Conservation (phyloP, 2,797 vertebrate genomes). For the Microctenopoma lineatum region DNA sequence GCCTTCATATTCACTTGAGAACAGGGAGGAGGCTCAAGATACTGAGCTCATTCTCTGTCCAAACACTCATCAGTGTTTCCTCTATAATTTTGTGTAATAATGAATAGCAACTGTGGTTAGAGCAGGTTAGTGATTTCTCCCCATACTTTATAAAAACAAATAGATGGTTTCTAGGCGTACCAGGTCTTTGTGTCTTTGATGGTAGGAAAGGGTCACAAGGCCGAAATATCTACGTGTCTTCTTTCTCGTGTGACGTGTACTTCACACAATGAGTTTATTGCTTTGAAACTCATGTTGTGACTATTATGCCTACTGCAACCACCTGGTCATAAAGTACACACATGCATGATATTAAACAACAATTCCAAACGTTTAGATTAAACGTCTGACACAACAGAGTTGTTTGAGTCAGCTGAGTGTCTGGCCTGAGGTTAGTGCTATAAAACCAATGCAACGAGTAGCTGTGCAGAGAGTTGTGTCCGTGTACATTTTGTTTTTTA, state of each 20-base stretch:
- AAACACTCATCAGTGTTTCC: constrained; percentile 40
- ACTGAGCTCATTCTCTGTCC: constrained; percentile 29
- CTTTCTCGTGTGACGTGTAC: constrained; percentile 4
- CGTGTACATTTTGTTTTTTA: constrained; percentile 14
- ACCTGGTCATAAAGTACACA: constrained; percentile 14
- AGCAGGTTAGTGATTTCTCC: constrained; percentile 34
- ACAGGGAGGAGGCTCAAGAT: not conserved
- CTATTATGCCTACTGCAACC: constrained; percentile 19
- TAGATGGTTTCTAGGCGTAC: constrained; percentile 57
- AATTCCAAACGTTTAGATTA: not conserved
- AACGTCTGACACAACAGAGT: not conserved
- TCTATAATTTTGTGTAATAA: constrained; percentile 39
- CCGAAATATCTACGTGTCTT: constrained; percentile 36
- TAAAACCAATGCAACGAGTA: not conserved
- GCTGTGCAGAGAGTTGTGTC: not conserved
- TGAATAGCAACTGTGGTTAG: constrained; percentile 12
- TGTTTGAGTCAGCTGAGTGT: not conserved
- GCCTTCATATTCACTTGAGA: constrained; percentile 35
- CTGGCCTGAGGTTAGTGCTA: not conserved
- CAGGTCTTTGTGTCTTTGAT: constrained; percentile 36
- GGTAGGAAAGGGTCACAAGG: constrained; percentile 23
- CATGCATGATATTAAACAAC: not conserved
- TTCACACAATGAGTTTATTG: constrained; percentile 15
- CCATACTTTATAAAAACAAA: constrained; percentile 56
- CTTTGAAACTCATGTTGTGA: constrained; percentile 9